Conservation (phyloP, 30 jellyfish, hydroid and myxozoan species). For the Turritopsis dohrnii region DNA sequence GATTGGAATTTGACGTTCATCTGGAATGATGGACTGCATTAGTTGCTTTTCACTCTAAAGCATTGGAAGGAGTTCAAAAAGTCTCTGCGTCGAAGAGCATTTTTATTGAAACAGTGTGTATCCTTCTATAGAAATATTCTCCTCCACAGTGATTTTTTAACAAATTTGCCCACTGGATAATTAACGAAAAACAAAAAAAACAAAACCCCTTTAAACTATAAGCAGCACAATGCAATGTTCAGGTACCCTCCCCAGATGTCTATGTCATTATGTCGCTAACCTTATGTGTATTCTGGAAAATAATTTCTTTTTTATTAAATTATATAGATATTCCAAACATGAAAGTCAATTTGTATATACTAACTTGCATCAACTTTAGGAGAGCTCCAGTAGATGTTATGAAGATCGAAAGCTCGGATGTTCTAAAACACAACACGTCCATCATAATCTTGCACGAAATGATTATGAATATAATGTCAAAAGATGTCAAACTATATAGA, state of each 20-base stretch:
- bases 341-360: too few relatives aligned
- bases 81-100: not conserved
- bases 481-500: not conserved
- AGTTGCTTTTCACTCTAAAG: slow-evolving; percentile 67
- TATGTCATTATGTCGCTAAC: too few relatives aligned
- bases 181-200: too few relatives aligned
- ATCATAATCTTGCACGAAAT: not conserved
- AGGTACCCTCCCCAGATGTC: too few relatives aligned
- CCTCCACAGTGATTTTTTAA: too few relatives aligned
- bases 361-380: slow-evolving; percentile 79
- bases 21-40: slow-evolving; percentile 80
- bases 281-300: too few relatives aligned
- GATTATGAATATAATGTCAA: not conserved
- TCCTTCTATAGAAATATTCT: too few relatives aligned
- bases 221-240: too few relatives aligned
- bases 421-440: slow-evolving; percentile 17
- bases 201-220: too few relatives aligned
- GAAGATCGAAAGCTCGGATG: slow-evolving; percentile 65
- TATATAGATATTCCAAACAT: not conserved
- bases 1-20: slow-evolving; percentile 77
- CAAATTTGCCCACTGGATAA: too few relatives aligned
- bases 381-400: slow-evolving; percentile 85
- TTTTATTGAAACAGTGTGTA: too few relatives aligned
- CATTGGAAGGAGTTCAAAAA: not conserved
- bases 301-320: not conserved